Base-by-base conservation (phyloP, 2,888 invertebrate genomes). In the Meandrusa payeni region DNA sequence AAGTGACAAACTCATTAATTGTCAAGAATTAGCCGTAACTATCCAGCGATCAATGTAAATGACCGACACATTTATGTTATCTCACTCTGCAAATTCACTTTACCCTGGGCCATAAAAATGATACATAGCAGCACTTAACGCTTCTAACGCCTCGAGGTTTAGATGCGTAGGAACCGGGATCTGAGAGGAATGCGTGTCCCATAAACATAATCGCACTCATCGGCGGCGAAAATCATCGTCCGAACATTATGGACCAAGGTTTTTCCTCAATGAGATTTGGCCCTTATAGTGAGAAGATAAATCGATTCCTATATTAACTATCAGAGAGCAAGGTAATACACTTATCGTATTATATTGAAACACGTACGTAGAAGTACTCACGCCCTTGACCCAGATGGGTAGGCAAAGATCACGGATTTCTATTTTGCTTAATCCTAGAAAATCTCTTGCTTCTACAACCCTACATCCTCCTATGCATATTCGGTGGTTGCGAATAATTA, bases 71-170 rank as follows among this genome's bases (percentile, higher is more conserved):
- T 74, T 69, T 74, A 59, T 75, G 72, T 77, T 81, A 86, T 83
- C 82, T 76, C 64, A 59, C 70, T 64, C 74, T 69, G 71, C 76
- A 78, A 81, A 85, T 85, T 86, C 85, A 83, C 83, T 85, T 86
- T 81, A 68, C 75, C 70, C 58, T 54, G 53, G 61, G 69, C 74
- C 61, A 78, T 86, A 85, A 85, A 85, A 81, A 47, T 47, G 51
- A 47, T 52, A 46, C 54, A 51, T 49, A 50, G 51, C 31, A 41
- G 53, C 52, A 66, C 63, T 66, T 62, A 62, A 64, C 62, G 67
- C 61, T 64, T 67, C 54, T 66, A 69, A 70, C 69, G 55, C 69
- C 76, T 64, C 64, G 60, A 68, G 74, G 74, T 33, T 43, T 38
- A 38, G 43, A 43, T 31, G 32, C 51, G 51, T 45, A 47, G 42